These are phyloP conservation scores for Glyptemys insculpta DNA, from an alignment of 2,797 vertebrate genomes.

Conservation along the genomic window DNA sequence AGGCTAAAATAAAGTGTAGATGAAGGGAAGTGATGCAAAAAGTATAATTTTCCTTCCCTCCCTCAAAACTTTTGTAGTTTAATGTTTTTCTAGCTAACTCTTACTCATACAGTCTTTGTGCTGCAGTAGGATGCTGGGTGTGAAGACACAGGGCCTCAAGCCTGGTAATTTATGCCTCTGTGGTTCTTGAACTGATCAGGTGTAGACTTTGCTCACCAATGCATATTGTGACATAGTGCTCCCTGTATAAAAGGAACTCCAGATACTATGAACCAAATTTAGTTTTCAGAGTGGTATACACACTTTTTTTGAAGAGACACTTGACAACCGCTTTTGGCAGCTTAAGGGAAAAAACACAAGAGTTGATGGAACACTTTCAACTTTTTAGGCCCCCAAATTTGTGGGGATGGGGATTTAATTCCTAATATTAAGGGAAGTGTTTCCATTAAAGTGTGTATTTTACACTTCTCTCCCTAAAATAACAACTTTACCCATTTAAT, in stretches of 20 bases:
- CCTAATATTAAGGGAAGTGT: no score
- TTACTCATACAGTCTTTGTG: not conserved
- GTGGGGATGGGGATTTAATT: no score
- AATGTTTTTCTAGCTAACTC: no score
- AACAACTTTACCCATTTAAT: no score
- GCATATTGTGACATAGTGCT: not conserved
- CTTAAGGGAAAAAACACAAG: not conserved
- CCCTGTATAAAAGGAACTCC: not conserved
- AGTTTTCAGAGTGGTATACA: not conserved
- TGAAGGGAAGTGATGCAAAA: not conserved
- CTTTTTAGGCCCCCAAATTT: no score
- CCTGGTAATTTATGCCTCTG: not conserved
- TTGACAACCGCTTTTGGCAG: not conserved
- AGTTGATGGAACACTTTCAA: not conserved
- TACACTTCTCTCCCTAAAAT: no score
- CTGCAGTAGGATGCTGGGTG: not conserved
- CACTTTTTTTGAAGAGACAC: no score
- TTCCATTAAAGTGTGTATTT: no score
- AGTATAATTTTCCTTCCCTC: no score
- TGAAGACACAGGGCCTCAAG: not conserved
- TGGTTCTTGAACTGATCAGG: not conserved
- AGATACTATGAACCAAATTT: not conserved
- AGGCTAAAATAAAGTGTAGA: not conserved
- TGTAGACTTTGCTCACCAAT: not conserved
- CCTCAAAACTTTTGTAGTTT: not conserved